Evolutionary conservation across 2,113 vertebrate species (phyloP), one percentile per base, ranked within the genome.

Genomic region (Tor tambroides): DNA sequence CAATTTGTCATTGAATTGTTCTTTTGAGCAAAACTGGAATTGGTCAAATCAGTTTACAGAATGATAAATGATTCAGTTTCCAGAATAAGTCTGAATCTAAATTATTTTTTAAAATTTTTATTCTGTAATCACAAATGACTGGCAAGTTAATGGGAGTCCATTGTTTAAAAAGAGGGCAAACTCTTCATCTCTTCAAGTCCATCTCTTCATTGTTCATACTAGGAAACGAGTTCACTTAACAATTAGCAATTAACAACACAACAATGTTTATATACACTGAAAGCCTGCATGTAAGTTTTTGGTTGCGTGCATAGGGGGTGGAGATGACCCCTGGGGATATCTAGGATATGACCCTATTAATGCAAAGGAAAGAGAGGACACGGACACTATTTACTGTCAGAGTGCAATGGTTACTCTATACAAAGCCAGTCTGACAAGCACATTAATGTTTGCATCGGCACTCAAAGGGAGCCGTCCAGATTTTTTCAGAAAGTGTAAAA

Each of bases 371-470:
- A 85, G 59, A 75, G 88, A 86, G 87, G 92, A 92, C 90, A 91
- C 87, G 87, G 90, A 92, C 89, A 92, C 91, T 92, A 91, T 93
- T 89, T 83, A 91, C 90, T 91, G 86, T 85, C 59, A 88, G 82
- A 80, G 86, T 86, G 80, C 35, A 88, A 83, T 79, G 54, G 79
- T 85, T 59, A 35, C 51, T 14, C 0, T 72, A 85, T 54, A 46
- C 17, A 38, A 54, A 85, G 76, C 59, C 61, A 54, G 49, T 86
- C 76, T 80, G 17, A 83, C 56, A 30, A 15, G 7, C 76, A 49
- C 76, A 71, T 63, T 26, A 26, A 41, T 77, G 35, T 61, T 38
- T 61, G 21, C 54, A 38, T 63, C 6, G 3, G 17, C 14, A n/a
- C 71, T n/a, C 71, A 43, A 2, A 74, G 35, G 71, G 23, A 77